Evolutionary conservation across 1,140 invertebrate genomes (phyloP), one percentile per base, ranked within the genome.

Genomic region (Temnothorax curvispinosus): DNA sequence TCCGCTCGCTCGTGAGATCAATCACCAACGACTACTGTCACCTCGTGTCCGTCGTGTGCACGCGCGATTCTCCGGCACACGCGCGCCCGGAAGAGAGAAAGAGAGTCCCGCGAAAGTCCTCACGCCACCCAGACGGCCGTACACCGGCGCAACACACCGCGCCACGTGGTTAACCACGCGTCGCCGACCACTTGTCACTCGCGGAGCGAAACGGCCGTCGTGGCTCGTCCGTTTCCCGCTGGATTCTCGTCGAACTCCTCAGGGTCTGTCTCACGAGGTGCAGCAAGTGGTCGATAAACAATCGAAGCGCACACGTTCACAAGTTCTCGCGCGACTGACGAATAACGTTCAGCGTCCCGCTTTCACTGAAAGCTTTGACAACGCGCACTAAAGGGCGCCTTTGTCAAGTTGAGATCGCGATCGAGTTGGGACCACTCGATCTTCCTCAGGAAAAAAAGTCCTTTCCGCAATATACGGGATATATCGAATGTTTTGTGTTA

Each of bases 171-270:
- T 88, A 58, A 56, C 87, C 76, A 62, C 85, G 86, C 85, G 86
- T 85, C 72, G 44, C 85, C 88, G 81, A 91, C 89, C 86, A 92
- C 89, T 92, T 92, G 91, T 91, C 91, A 92, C 90, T 89, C 89
- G 69, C 82, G 67, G 54, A 21, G 56, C 64, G 64, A 52, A 80
- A 56, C 50, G 52, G n/a, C 62, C 7, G 58, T 35, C 41, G 18
- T n/a, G 60, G 32, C 71, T 27, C 58, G 47, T 5, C n/a, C 35
- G 72, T 8, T 41, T 6, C 27, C 13, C 18, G 41, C 44, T 13
- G 15, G 15, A 27, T 75, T 0, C 27, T 21, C 4, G n/a, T 21
- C 80, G 18, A 15, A 27, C 11, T 41, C 3, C 11, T 54, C 52
- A 4, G n/a, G 0, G 15, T 35, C 18, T 32, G 78, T 71, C 6